Conservation (phyloP, 2,888 invertebrate genomes). For the Flexamia atlantica region DNA sequence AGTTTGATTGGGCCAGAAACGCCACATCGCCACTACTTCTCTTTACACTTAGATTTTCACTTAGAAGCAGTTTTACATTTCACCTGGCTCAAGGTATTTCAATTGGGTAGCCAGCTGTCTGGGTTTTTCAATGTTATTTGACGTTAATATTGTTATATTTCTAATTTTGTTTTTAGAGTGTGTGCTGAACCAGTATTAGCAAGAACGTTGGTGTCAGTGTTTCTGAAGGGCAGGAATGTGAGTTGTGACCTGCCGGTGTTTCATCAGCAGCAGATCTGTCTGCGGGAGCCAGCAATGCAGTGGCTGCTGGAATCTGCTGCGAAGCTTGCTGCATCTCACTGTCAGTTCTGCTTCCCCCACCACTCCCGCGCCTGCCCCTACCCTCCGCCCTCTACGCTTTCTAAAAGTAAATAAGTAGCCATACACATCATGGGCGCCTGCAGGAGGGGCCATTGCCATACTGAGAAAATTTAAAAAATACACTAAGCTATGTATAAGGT, state of each 20-base stretch:
- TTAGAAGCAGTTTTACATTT: no score
- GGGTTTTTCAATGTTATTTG: no score
- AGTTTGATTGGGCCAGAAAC: no score
- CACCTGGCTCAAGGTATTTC: no score
- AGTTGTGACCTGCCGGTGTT: neutral
- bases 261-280: neutral
- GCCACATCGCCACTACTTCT: no score
- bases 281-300: neutral
- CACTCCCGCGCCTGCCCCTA: neutral
- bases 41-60: no score
- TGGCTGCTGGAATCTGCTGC: neutral
- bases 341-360: neutral
- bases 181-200: neutral
- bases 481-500: no score
- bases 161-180: neutral
- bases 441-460: no score
- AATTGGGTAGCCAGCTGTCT: no score
- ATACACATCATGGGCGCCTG: no score
- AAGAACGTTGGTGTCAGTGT: neutral
- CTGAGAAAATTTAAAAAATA: no score
- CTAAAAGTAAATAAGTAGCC: conserved; percentile 6
- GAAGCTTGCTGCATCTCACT: neutral
- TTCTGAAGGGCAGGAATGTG: neutral
- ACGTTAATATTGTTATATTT: no score
- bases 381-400: neutral